Evolutionary conservation across 2,888 invertebrate species (phyloP).

Genomic region (Anaspis maculata): DNA sequence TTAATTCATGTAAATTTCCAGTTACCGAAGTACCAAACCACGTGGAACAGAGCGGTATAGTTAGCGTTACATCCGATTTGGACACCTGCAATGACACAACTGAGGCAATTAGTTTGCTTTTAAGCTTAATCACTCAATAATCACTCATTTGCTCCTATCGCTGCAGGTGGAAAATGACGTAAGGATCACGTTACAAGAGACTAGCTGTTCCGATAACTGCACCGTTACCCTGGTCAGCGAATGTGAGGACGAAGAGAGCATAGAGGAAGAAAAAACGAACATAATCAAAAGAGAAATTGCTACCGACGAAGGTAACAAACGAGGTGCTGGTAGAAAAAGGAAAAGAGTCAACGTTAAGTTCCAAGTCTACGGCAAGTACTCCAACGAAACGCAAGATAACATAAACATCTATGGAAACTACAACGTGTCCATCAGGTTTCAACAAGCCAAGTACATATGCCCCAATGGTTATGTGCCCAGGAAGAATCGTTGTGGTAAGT

Average conservation of each 20-base stretch:
- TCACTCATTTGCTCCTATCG: too few relatives aligned
- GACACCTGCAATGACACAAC: conserved; percentile 41
- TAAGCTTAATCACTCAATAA: too few relatives aligned
- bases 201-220: conserved; percentile 15
- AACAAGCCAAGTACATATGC: conserved; percentile 36
- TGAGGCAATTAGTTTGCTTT: not conserved
- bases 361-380: conserved; percentile 27
- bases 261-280: conserved; percentile 27
- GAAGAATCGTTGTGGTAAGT: conserved; percentile 51
- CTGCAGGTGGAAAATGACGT: conserved; percentile 26
- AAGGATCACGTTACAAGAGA: conserved; percentile 14
- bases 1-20: too few relatives aligned
- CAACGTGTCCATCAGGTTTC: conserved; percentile 16
- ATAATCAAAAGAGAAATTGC: conserved; percentile 27
- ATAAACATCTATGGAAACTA: conserved; percentile 2
- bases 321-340: conserved; percentile 16
- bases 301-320: conserved; percentile 18
- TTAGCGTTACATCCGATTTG: conserved; percentile 22
- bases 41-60: conserved; percentile 42
- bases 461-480: conserved; percentile 47
- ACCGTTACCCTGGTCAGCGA: conserved; percentile 13
- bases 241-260: conserved; percentile 13
- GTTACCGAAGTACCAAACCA: conserved; percentile 45
- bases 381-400: conserved; percentile 15
- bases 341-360: conserved; percentile 29